Percentiles rank a stretch among this genome's conserved stretches.
These are phyloP conservation scores for Ctenopoma multispine DNA, from an alignment of 2,797 vertebrate genomes.

Conservation along the genomic window DNA sequence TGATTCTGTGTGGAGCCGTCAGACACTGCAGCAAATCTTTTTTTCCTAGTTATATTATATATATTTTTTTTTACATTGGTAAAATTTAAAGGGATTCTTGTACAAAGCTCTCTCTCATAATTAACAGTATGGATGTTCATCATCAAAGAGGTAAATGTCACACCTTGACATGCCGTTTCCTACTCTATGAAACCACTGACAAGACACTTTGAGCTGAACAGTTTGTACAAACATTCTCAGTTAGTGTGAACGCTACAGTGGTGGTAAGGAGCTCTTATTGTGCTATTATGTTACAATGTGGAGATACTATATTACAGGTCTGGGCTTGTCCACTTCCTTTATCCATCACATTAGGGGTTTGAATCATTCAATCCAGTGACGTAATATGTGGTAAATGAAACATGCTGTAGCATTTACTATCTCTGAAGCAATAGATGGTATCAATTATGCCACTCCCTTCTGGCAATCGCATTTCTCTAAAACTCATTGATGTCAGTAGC, in stretches of 20 bases:
- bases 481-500: not conserved
- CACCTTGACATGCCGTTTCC: not conserved
- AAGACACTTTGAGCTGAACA: not conserved
- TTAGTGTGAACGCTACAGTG: not conserved
- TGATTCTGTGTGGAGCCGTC: not conserved
- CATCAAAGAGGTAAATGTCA: conserved; percentile 23
- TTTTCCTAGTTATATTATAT: conserved; percentile 29
- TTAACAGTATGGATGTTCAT: conserved; percentile 4
- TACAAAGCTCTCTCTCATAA: not conserved
- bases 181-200: conserved; percentile 11
- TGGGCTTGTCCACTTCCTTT: conserved; percentile 25
- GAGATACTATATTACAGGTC: conserved; percentile 9
- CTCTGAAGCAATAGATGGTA: not conserved
- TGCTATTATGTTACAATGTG: not conserved
- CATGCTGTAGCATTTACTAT: conserved; percentile 19
- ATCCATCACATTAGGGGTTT: conserved; percentile 21
- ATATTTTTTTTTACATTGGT: not conserved
- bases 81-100: conserved; percentile 1
- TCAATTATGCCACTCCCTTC: not conserved
- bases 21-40: conserved; percentile 11
- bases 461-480: not conserved
- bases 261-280: not conserved
- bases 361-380: conserved; percentile 4
- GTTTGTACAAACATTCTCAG: conserved; percentile 3
- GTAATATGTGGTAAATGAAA: conserved; percentile 18